Evolutionary conservation across 2,888 invertebrate species (phyloP).

Genomic region (Sycophila texana): DNA sequence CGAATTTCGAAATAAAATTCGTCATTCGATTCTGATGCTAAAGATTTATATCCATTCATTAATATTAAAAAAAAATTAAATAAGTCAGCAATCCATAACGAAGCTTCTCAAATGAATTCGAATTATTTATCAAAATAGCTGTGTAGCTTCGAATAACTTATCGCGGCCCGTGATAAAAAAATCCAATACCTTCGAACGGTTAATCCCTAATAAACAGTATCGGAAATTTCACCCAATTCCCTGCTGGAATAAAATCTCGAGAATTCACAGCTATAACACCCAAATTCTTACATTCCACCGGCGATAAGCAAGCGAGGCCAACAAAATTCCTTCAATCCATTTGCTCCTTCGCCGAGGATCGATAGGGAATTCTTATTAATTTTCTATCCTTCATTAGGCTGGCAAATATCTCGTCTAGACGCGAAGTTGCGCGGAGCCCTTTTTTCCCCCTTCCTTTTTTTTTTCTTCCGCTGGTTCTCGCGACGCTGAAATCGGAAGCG

Average conservation of each 20-base stretch:
- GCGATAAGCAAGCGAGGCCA: neutral
- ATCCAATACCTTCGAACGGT: too few relatives aligned
- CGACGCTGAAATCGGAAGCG: constrained; percentile 35
- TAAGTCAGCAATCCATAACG: too few relatives aligned
- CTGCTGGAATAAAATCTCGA: neutral
- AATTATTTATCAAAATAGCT: too few relatives aligned
- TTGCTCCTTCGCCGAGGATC: neutral
- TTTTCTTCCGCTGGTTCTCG: neutral
- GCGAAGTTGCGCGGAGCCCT: neutral
- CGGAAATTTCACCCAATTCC: too few relatives aligned
- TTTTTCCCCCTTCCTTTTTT: neutral
- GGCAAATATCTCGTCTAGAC: constrained; percentile 42
- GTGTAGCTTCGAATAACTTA: too few relatives aligned
- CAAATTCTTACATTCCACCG: neutral
- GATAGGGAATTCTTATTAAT: constrained; percentile 34
- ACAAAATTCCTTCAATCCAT: constrained; percentile 12
- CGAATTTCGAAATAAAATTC: too few relatives aligned
- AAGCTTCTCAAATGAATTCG: too few relatives aligned
- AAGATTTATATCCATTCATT: too few relatives aligned
- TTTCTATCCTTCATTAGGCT: constrained; percentile 32
- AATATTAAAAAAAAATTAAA: too few relatives aligned
- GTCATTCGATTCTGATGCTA: too few relatives aligned
- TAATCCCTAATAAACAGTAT: too few relatives aligned
- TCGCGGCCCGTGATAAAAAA: too few relatives aligned
- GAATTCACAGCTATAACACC: neutral